These are phyloP conservation scores for Temnothorax unifasciatus DNA, from an alignment of 2,888 invertebrate species.

Conservation along the genomic window DNA sequence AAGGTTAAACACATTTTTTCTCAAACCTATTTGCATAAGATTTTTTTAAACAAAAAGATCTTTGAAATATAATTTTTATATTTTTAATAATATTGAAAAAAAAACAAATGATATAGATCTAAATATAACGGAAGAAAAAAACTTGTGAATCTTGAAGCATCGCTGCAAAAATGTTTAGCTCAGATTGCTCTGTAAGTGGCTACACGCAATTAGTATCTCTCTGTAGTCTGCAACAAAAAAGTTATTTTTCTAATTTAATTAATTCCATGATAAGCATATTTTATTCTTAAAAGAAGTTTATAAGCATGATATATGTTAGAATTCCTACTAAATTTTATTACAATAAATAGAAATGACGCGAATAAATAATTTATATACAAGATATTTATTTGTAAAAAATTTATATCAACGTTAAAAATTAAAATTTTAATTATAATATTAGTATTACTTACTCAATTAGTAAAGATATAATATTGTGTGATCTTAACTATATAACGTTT, in stretches of 20 bases:
- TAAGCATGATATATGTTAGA: background rate
- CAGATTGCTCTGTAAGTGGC: background rate
- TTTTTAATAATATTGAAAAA: background rate
- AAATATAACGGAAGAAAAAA: background rate
- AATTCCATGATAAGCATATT: background rate
- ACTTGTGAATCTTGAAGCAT: background rate
- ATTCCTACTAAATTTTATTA: no score
- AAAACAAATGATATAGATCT: background rate
- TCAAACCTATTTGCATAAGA: background rate
- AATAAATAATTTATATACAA: no score
- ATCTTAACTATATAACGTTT: no score
- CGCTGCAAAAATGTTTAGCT: background rate
- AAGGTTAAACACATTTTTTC: conserved; percentile 5
- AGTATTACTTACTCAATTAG: no score
- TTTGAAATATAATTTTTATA: background rate
- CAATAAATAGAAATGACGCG: no score
- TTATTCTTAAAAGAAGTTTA: background rate
- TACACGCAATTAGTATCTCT: conserved; percentile 42
- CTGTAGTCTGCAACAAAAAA: conserved; percentile 60
- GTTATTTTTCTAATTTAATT: background rate
- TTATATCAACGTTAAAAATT: no score
- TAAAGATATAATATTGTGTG: no score
- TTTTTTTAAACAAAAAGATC: background rate
- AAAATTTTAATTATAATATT: no score
- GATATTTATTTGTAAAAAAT: no score